Evolutionary conservation across 2,797 vertebrate genomes (phyloP).

Genomic region (Diglossa cyanea): DNA sequence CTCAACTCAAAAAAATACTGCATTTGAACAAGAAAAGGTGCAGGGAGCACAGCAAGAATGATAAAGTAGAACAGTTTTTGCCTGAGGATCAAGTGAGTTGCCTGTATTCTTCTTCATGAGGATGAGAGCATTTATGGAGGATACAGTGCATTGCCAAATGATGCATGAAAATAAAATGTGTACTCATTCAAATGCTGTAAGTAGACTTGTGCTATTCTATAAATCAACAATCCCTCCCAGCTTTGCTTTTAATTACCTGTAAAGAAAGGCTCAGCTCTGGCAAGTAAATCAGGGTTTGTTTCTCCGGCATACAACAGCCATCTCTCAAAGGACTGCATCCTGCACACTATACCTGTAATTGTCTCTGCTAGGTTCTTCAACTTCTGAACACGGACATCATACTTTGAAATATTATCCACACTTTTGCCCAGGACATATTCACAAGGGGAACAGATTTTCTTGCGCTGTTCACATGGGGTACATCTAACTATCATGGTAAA

Average conservation of each 20-base stretch:
- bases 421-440: not conserved
- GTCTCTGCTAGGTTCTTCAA: not conserved
- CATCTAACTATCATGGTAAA: not conserved
- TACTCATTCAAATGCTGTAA: not conserved
- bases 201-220: not conserved
- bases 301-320: not conserved
- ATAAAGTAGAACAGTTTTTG: not conserved
- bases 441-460: not conserved
- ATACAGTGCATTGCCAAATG: not conserved
- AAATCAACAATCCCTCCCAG: not conserved
- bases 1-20: not conserved
- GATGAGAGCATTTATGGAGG: not conserved
- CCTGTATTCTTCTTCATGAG: not conserved
- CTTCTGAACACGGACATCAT: not conserved
- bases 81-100: accelerated
- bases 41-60: not conserved
- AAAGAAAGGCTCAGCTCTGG: not conserved
- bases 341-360: not conserved
- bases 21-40: not conserved
- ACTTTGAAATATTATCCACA: not conserved
- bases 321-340: not conserved
- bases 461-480: accelerated
- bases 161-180: not conserved
- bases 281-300: not conserved
- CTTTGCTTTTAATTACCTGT: not conserved